Conservation (phyloP, 2,888 invertebrate species). For the Dasysyrphus albostriatus region DNA sequence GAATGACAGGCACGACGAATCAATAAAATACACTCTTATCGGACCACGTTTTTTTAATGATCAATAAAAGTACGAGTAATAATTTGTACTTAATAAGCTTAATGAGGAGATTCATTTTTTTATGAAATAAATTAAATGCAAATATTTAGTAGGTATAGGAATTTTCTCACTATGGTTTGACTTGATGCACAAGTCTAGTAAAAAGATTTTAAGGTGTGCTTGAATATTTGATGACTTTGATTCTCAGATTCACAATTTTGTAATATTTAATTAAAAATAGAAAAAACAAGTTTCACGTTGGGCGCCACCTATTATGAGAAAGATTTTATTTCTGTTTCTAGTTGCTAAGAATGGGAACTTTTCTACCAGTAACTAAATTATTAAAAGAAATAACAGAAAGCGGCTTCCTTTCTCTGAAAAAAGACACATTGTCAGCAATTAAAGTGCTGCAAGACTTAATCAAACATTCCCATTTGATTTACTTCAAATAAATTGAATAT, state of each 20-base stretch:
- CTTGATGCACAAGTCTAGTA: not conserved
- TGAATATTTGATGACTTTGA: not conserved
- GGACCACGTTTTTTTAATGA: conserved; percentile 13
- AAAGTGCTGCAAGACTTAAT: not conserved
- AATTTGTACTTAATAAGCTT: conserved; percentile 41
- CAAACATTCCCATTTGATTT: not conserved
- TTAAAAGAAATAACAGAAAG: too few relatives aligned
- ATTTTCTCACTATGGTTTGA: not conserved
- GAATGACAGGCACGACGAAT: conserved; percentile 37
- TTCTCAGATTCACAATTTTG: too few relatives aligned
- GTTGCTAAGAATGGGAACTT: too few relatives aligned
- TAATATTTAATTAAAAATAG: not conserved
- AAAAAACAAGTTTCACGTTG: not conserved
- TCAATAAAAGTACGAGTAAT: conserved; percentile 32
- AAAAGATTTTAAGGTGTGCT: not conserved
- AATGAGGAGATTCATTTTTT: conserved; percentile 16
- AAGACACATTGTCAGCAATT: not conserved
- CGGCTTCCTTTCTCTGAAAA: not conserved
- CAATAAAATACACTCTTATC: conserved; percentile 28
- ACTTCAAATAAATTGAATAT: not conserved
- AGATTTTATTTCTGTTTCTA: not conserved
- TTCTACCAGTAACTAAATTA: too few relatives aligned
- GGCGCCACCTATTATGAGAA: not conserved
- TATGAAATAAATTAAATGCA: conserved; percentile 5
- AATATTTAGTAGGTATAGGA: not conserved